Evolutionary conservation across 2,888 invertebrate species (phyloP).

Genomic region (Anorthoa munda): DNA sequence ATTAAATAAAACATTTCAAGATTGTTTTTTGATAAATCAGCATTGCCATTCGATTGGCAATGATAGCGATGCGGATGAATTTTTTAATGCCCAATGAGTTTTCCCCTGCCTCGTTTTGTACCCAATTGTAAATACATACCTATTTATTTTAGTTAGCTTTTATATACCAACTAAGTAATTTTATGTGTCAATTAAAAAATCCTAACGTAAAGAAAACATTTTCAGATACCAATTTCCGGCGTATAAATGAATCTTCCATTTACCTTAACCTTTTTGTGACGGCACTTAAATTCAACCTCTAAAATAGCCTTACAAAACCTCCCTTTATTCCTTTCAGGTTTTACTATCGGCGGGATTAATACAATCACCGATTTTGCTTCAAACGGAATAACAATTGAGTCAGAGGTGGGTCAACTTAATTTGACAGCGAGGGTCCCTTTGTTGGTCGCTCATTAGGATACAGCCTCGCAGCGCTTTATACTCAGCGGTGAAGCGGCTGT

Average conservation of each 20-base stretch:
- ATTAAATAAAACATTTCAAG: background rate
- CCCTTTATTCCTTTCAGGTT: slow-evolving; percentile 28
- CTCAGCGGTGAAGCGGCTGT: slow-evolving; percentile 30
- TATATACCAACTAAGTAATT: no score
- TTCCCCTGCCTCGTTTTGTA: no score
- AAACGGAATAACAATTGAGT: slow-evolving; percentile 58
- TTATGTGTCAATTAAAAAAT: background rate
- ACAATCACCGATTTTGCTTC: slow-evolving; percentile 54
- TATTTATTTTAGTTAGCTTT: no score
- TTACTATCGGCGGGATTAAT: slow-evolving; percentile 46
- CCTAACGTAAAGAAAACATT: background rate
- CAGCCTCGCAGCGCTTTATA: slow-evolving; percentile 44
- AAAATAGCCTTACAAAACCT: slow-evolving; percentile 26
- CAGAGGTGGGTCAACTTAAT: slow-evolving; percentile 58
- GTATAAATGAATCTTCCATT: slow-evolving; percentile 4
- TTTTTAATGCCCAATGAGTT: no score
- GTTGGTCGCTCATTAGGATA: slow-evolving; percentile 54
- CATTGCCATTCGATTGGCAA: no score
- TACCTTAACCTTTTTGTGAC: slow-evolving; percentile 15
- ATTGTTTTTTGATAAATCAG: no score
- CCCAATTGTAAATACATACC: no score
- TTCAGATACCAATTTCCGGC: background rate
- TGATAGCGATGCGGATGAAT: no score
- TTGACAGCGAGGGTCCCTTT: slow-evolving; percentile 61
- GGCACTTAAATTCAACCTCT: slow-evolving; percentile 21